Base-by-base conservation (phyloP, 2,888 invertebrate genomes). In the Andrena camellia region DNA sequence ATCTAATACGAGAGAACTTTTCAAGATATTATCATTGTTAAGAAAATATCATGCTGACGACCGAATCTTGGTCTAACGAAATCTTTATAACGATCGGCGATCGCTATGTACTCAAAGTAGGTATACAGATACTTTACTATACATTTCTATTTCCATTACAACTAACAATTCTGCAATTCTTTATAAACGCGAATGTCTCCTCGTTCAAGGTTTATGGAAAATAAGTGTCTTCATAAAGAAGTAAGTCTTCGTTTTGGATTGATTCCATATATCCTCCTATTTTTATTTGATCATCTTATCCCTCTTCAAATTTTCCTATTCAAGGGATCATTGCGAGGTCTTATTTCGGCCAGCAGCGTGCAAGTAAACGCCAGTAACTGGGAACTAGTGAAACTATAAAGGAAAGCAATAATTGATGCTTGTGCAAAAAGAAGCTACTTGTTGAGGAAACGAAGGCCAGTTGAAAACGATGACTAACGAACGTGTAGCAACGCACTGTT, bases 1-100 rank as follows among this genome's bases (percentile, higher is more conserved):
- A 29, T 76, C 23, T 52, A 23, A 63, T 17, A 20, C 17, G 8
- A 62, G 17, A n/a, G 29, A 33, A 50, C 33, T 62, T 13, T 29
- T 71, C 52, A 17, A 13, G 23, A 54, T 42, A 71, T 76, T 10
- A 29, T 20, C 26, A 63, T 62, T 54, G 52, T 54, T 76, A 50
- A 50, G 6, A 8, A 13, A 23, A 29, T 63, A 33, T 33, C 2
- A 54, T n/a, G 29, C 13, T 26, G 6, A 10, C 8, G 6, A 52
- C 35, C 23, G 6, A 29, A 54, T 3, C 10, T 35, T 13, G 33
- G 33, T 20, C 35, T 5, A 8, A 20, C n/a, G 33, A 62, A 31
- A 31, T 62, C n/a, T 52, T 52, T 8, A 20, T 52, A 42, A 42
- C 42, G 42, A 42, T 42, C 42, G 13, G 42, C 13, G 42, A 42